Evolutionary conservation across 2,888 invertebrate genomes (phyloP), one percentile per base, ranked within the genome.

Genomic region (Stenichneumon culpator): DNA sequence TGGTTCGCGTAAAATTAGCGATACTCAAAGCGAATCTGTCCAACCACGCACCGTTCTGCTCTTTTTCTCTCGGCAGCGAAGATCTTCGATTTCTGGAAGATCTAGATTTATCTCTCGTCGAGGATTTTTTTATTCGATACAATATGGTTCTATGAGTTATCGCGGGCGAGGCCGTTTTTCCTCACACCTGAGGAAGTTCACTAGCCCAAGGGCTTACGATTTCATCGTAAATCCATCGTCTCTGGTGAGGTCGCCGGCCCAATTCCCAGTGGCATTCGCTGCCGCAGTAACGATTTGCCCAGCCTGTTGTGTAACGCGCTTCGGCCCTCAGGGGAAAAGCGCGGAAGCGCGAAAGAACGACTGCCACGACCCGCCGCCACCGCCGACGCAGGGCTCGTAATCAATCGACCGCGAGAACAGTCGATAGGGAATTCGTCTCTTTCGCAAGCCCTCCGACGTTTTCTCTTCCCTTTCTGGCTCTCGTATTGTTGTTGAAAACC

Each of bases 261-360:
- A 57, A 77, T 39, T 52, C 84, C 77, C 84, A 28, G 52, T 68
- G 80, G 80, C 36, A 72, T 32, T 60, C 44, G 36, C 44, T 57
- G 19, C 54, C 22, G 68, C 32, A 39, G 70, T 85, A 75, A 85
- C 82, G 54, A 82, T 85, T 85, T 85, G 72, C 75, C 57, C 82
- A 77, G 79, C 68, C 82, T 85, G 85, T 85, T 79, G 85, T 68
- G 72, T 82, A 85, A 85, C 82, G 52, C 75, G 82, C 85, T 85
- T 82, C 75, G 72, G 36, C 25, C 75, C 85, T 82, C 82, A 19
- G 19, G 84, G 85, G 22, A 82, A 44, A 85, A 82, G 63, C 60
- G 75, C 60, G 52, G 67, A 82, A 75, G 82, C 78, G 63, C 65
- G 65, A 78, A 79, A 70, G 75, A 73, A 82, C 28, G 63, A 44